A percentile compares a stretch with the other conserved stretches of the same genome.
phyloP scores from a whole-genome alignment of 1,140 invertebrate genomes.

The Nylanderia fulva region DNA sequence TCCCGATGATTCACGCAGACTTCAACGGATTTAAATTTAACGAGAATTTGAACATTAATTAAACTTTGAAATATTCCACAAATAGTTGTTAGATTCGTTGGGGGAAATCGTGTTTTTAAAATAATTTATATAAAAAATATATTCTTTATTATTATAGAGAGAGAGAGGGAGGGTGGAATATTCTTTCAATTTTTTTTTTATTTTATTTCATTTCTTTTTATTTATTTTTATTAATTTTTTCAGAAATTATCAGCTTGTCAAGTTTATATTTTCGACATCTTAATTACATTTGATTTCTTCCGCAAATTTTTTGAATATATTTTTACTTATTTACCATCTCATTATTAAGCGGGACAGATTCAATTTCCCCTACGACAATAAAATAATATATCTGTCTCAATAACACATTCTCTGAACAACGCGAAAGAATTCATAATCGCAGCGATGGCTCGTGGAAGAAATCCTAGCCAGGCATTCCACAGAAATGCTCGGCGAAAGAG shows the following conservation, averaged over 20 bases:
- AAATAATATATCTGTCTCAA: neutral
- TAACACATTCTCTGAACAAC: neutral
- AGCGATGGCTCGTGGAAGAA: constrained; percentile 1
- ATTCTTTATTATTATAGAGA: neutral
- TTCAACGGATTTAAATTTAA: neutral
- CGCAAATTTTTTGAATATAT: neutral
- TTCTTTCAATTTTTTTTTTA: no score
- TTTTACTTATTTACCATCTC: neutral
- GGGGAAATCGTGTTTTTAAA: neutral
- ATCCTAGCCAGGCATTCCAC: constrained; percentile 39
- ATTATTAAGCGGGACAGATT: neutral
- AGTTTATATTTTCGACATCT: neutral
- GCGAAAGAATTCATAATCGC: constrained; percentile 37
- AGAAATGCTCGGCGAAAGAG: constrained; percentile 33
- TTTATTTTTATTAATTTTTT: neutral
- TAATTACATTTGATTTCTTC: neutral
- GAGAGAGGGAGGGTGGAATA: no score
- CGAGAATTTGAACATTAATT: neutral
- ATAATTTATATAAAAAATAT: neutral
- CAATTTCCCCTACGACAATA: neutral
- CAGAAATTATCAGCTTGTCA: neutral
- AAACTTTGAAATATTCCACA: neutral
- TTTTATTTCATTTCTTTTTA: no score
- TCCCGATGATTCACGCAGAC: neutral
- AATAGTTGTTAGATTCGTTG: no score